Evolutionary conservation across 2,888 invertebrate species (phyloP).

Genomic region (Acheta domesticus): DNA sequence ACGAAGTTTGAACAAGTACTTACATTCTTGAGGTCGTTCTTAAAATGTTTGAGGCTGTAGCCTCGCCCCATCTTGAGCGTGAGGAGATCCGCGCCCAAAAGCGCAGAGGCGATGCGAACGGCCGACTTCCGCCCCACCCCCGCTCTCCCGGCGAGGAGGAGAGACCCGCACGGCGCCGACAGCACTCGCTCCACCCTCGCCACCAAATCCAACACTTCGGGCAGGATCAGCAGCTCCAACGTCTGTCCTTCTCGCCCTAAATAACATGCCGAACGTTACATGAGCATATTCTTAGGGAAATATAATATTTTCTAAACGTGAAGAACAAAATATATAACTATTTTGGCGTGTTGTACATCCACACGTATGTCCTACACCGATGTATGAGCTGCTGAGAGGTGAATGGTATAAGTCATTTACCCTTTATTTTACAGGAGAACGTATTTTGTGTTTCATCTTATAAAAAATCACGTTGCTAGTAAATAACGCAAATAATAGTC

Average conservation of each 20-base stretch:
- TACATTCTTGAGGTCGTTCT: conserved; percentile 74
- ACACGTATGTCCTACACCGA: no score
- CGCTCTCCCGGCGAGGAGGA: conserved; percentile 70
- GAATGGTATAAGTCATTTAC: no score
- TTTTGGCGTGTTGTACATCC: no score
- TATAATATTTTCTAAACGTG: neutral
- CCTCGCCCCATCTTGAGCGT: conserved; percentile 54
- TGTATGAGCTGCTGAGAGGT: no score
- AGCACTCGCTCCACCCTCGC: conserved; percentile 62
- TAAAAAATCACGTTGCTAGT: no score
- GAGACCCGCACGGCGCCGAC: conserved; percentile 58
- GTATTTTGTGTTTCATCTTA: no score
- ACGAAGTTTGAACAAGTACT: conserved; percentile 38
- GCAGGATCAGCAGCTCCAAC: conserved; percentile 60
- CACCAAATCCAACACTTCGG: conserved; percentile 63
- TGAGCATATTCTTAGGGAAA: conserved; percentile 29
- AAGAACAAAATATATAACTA: no score
- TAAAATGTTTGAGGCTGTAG: conserved; percentile 65
- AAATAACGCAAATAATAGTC: no score
- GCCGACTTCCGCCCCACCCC: conserved; percentile 81
- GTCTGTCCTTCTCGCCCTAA: conserved; percentile 63
- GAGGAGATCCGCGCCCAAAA: conserved; percentile 63
- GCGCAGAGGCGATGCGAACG: conserved; percentile 67
- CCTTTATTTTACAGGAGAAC: no score
- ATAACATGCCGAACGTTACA: conserved; percentile 23